Evolutionary conservation across 2,113 vertebrate genomes (phyloP).

Genomic region (Murina feae): DNA sequence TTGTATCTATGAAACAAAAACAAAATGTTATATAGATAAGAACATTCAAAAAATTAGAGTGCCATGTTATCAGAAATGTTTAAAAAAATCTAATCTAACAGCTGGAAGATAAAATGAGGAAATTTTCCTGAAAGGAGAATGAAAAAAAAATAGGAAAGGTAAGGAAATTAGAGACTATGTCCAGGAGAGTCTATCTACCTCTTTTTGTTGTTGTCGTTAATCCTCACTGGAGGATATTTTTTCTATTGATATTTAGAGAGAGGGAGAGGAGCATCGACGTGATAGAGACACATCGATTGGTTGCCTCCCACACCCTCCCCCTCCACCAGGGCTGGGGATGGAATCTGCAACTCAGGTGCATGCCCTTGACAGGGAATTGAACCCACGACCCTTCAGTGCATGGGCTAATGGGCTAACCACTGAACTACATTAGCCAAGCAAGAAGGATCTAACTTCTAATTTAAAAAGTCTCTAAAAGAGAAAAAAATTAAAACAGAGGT

Average conservation of each 20-base stretch:
- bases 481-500: neutral
- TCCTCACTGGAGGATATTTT: too few relatives aligned
- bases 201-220: too few relatives aligned
- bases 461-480: neutral
- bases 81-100: neutral
- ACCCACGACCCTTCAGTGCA: too few relatives aligned
- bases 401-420: too few relatives aligned
- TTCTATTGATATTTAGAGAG: too few relatives aligned
- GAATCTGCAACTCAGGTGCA: too few relatives aligned
- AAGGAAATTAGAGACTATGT: neutral
- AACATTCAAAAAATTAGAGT: neutral
- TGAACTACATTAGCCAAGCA: too few relatives aligned
- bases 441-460: neutral
- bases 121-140: neutral
- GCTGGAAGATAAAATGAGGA: neutral
- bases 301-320: too few relatives aligned
- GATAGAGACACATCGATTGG: too few relatives aligned
- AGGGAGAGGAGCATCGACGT: too few relatives aligned
- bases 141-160: neutral
- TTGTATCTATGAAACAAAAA: neutral
- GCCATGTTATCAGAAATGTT: neutral
- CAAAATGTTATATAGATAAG: neutral
- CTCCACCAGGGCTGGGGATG: too few relatives aligned
- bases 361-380: too few relatives aligned
- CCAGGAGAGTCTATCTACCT: neutral